Percentiles rank a stretch among this genome's conserved stretches.
Conservation (phyloP, 2,797 vertebrate genomes). For the Sebastolobus altivelis region DNA sequence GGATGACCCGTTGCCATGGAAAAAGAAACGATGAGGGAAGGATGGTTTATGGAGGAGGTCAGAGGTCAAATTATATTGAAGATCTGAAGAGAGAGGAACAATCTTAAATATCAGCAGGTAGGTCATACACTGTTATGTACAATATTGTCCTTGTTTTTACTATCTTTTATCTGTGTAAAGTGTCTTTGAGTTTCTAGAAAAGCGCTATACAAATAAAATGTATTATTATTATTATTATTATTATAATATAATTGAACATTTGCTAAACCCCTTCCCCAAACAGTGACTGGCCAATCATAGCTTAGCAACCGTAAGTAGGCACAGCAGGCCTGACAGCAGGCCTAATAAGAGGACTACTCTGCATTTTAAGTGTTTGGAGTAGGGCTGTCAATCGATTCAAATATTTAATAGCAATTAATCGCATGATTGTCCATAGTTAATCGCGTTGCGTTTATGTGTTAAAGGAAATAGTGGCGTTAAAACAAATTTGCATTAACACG, state of each 20-base stretch:
- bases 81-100: constrained; percentile 78
- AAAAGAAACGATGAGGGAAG: constrained; percentile 92
- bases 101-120: background rate
- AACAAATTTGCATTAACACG: no score
- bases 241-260: no score
- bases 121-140: background rate
- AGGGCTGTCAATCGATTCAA: no score
- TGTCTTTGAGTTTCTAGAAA: no score
- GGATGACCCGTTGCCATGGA: constrained; percentile 90
- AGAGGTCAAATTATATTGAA: constrained; percentile 92
- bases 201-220: no score
- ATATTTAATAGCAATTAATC: no score
- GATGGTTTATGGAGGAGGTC: constrained; percentile 89
- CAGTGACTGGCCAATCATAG: background rate
- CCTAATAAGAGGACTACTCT: background rate
- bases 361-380: background rate
- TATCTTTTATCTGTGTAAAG: no score
- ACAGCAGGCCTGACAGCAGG: background rate
- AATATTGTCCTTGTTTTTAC: background rate
- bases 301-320: background rate
- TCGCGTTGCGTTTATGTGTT: no score
- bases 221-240: no score
- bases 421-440: no score
- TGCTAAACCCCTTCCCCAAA: background rate
- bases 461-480: no score